Evolutionary conservation across 2,888 invertebrate genomes (phyloP).

Genomic region (Acrocyrtus sp.): DNA sequence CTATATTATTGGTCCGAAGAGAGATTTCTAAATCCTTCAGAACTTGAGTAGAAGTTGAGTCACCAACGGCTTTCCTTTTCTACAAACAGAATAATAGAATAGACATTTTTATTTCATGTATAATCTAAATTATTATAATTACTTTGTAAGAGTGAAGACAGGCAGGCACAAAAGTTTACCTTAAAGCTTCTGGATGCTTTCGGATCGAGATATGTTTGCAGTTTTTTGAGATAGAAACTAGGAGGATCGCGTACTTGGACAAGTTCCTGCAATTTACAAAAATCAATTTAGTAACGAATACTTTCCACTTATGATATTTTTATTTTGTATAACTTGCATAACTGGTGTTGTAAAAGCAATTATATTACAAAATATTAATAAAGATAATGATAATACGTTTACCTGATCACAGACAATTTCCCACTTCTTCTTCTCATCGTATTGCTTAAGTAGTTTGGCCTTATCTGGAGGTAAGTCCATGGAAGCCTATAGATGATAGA

Average conservation of each 20-base stretch:
- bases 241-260: conserved; percentile 99
- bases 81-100: too few relatives aligned
- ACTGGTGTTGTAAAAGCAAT: too few relatives aligned
- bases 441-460: conserved; percentile 92
- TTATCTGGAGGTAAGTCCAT: conserved; percentile 99
- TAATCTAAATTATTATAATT: too few relatives aligned
- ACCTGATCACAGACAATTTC: conserved; percentile 99
- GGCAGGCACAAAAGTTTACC: conserved; percentile 75
- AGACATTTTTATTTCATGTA: too few relatives aligned
- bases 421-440: conserved; percentile 99
- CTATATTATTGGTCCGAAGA: conserved; percentile 97
- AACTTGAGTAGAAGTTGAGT: conserved; percentile 98
- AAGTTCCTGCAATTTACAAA: too few relatives aligned
- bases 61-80: conserved; percentile 97
- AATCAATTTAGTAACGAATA: too few relatives aligned
- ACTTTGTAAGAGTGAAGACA: neutral
- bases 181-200: conserved; percentile 94
- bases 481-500: conserved; percentile 94
- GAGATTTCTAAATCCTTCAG: conserved; percentile 98
- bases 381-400: too few relatives aligned
- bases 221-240: conserved; percentile 93
- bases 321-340: too few relatives aligned
- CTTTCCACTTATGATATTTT: too few relatives aligned
- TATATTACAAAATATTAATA: too few relatives aligned
- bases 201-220: conserved; percentile 95